Base-by-base conservation (phyloP, 2,113 vertebrate genomes). In the Crotophaga sulcirostris region DNA sequence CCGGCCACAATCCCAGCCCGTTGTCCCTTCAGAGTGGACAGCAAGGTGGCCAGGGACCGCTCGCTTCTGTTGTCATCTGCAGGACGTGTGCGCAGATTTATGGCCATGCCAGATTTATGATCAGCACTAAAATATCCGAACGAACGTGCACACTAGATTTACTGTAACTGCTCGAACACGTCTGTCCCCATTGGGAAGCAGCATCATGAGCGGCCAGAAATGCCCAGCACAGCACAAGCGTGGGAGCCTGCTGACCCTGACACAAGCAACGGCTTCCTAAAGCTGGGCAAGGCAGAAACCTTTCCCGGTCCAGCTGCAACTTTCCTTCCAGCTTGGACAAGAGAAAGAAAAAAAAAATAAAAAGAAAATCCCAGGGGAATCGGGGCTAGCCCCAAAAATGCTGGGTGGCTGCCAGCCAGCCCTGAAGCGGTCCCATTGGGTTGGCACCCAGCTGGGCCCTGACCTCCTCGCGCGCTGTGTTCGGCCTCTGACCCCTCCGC, bases 111-210 rank as follows among this genome's bases (percentile, higher is more conserved):
- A 94, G 96, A 94, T 96, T 96, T 96, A 97, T 69, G 93, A 89
- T 85, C 77, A n/a, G 90, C 90, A 79, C 86, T 94, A 84, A 95
- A 95, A 84, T 68, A 95, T 36, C 68, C 11, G 11, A 90, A 85
- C 10, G 51, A 93, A 94, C 2, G 66, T 36, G 82, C 89, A 75
- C 0, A 14, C 21, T 54, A 58, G 91, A 85, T 95, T 94, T 84
- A 91, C 94, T 62, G 87, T 58, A 85, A 95, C 91, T 4, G 33
- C 94, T 78, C 26, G 6, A 92, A 94, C 17, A 10, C 11, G 8
- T 49, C 1, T 15, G 89, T 87, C 83, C 45, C 70, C 20, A 0
- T 70, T 88, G 78, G 95, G 85, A 87, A 96, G 58, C 90, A 63
- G 84, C 2, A 1, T 5, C 6, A 18, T 4, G 23, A 45, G 28